Conservation (phyloP, 2,113 vertebrate genomes). For the Colossoma macropomum region DNA sequence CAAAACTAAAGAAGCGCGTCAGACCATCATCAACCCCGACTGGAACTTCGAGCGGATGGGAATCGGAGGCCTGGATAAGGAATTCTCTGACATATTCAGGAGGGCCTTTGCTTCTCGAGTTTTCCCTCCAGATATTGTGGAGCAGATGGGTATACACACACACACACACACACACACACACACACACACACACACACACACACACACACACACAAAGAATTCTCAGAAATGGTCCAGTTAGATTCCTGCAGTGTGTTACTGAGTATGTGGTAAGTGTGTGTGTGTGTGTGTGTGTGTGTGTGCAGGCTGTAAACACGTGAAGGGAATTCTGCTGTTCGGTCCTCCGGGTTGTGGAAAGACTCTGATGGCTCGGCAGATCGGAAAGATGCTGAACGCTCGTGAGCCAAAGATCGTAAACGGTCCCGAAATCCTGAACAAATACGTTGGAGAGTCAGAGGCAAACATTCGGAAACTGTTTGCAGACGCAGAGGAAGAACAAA, state of each 20-base stretch:
- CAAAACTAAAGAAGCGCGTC: constrained; percentile 95
- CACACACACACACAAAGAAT: too few relatives aligned
- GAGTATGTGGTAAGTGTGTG: not conserved
- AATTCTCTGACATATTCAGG: constrained; percentile 97
- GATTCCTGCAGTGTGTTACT: not conserved
- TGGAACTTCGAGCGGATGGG: constrained; percentile 99
- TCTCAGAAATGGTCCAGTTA: too few relatives aligned
- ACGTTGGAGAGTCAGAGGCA: constrained; percentile 95
- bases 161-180: not conserved
- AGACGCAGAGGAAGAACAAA: constrained; percentile 96
- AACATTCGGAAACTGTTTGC: constrained; percentile 98
- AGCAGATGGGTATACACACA: constrained; percentile 92
- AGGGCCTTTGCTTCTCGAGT: constrained; percentile 96
- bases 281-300: not conserved
- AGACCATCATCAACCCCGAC: constrained; percentile 98
- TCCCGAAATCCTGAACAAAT: constrained; percentile 97
- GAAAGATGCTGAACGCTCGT: constrained; percentile 96
- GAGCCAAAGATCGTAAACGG: constrained; percentile 98
- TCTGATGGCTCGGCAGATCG: constrained; percentile 96
- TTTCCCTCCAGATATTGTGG: constrained; percentile 97
- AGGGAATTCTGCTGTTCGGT: constrained; percentile 94
- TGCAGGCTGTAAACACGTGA: constrained; percentile 96
- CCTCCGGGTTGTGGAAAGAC: constrained; percentile 98
- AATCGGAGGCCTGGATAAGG: constrained; percentile 95
- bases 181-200: not conserved